Evolutionary conservation across 2,888 invertebrate genomes (phyloP).

Genomic region (Balanococcus diminutus): DNA sequence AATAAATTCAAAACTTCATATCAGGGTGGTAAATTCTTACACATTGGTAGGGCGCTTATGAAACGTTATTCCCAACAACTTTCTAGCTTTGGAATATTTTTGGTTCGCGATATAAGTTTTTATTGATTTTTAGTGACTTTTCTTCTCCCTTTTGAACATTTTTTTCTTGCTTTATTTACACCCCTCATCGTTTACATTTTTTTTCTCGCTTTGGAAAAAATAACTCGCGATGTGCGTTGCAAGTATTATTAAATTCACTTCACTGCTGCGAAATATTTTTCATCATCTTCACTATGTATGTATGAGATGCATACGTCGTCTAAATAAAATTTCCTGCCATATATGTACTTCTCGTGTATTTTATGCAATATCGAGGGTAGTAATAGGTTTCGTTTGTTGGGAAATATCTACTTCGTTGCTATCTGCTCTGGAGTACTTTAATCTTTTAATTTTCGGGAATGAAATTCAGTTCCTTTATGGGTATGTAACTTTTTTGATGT

Average conservation of each 20-base stretch:
- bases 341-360: neutral
- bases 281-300: neutral
- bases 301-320: neutral
- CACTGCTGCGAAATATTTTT: neutral
- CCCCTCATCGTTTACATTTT: neutral
- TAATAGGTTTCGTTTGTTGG: too few species aligned
- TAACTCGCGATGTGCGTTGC: neutral
- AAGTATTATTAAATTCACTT: conserved; percentile 21
- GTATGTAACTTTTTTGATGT: too few species aligned
- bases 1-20: conserved; percentile 26
- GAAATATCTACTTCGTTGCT: too few species aligned
- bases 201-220: neutral
- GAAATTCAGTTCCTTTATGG: too few species aligned
- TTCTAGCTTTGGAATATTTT: neutral
- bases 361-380: neutral
- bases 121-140: conserved; percentile 33
- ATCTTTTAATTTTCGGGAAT: too few species aligned
- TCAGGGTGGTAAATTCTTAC: neutral
- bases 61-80: neutral
- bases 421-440: too few species aligned
- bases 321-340: neutral
- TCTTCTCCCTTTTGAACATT: neutral
- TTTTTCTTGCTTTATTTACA: too few species aligned
- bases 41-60: neutral
- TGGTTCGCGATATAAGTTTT: conserved; percentile 32